Evolutionary conservation across 2,113 vertebrate species (phyloP).

Genomic region (Chionodraco myersi): DNA sequence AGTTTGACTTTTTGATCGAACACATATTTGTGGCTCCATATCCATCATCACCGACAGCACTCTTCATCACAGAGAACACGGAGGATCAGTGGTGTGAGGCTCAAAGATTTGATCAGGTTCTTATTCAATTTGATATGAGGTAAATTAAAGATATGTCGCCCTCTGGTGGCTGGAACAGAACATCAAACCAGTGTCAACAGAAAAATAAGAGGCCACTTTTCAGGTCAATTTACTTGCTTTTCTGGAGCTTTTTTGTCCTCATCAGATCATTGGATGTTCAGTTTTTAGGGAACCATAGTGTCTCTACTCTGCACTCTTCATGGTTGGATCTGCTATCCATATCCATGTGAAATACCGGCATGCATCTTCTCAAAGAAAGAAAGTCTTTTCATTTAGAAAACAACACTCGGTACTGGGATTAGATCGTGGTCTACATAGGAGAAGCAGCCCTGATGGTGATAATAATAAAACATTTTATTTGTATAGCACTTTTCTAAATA

Average conservation of each 20-base stretch:
- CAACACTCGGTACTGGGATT: background rate
- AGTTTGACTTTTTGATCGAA: too few relatives aligned
- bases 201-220: too few relatives aligned
- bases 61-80: background rate
- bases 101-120: background rate
- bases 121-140: too few relatives aligned
- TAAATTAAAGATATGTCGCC: background rate
- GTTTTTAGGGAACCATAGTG: too few relatives aligned
- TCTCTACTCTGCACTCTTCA: background rate
- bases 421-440: background rate
- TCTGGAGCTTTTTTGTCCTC: background rate
- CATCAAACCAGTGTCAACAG: too few relatives aligned
- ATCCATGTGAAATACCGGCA: background rate
- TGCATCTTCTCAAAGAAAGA: background rate
- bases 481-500: conserved; percentile 84
- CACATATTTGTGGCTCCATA: background rate
- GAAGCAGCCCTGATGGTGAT: conserved; percentile 64
- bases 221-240: background rate
- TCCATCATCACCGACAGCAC: background rate
- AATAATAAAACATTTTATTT: conserved; percentile 85
- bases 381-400: background rate
- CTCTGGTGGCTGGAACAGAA: background rate
- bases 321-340: too few relatives aligned
- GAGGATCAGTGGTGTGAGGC: background rate
- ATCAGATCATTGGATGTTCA: background rate